Evolutionary conservation across 1,140 invertebrate genomes (phyloP).

Genomic region (Drosophila gunungcola): DNA sequence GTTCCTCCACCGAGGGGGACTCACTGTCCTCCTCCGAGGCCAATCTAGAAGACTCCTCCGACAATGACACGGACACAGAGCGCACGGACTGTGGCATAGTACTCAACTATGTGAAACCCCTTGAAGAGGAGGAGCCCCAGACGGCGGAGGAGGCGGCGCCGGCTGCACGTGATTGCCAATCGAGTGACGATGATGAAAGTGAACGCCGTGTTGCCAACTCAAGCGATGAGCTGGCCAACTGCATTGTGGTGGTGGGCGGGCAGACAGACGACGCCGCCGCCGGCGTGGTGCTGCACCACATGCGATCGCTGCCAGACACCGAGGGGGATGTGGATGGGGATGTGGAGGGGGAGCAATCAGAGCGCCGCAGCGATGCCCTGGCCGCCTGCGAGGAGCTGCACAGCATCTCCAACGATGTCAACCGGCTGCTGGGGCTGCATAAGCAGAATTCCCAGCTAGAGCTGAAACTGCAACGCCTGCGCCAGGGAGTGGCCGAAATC

Average conservation of each 20-base stretch:
- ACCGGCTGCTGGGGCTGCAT: conserved; percentile 72
- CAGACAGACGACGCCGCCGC: conserved; percentile 67
- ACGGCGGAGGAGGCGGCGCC: conserved; percentile 12
- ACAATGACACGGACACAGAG: conserved; percentile 86
- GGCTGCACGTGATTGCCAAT: conserved; percentile 53
- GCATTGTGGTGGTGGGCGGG: conserved; percentile 81
- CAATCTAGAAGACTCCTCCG: conserved; percentile 86
- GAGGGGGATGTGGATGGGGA: no score
- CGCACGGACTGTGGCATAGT: conserved; percentile 84
- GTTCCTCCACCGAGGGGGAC: conserved; percentile 88
- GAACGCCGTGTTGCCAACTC: conserved; percentile 77
- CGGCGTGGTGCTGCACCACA: conserved; percentile 71
- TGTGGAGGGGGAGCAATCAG: conserved; percentile 51
- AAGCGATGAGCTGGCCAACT: conserved; percentile 81
- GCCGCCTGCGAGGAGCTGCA: conserved; percentile 76
- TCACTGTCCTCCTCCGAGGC: conserved; percentile 85
- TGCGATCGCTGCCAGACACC: conserved; percentile 64
- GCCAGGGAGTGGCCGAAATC: conserved; percentile 78
- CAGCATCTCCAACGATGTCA: conserved; percentile 82
- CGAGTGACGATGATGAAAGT: conserved; percentile 71
- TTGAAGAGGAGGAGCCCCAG: conserved; percentile 33
- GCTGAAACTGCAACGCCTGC: conserved; percentile 74
- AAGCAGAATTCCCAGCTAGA: conserved; percentile 81
- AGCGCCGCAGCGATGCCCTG: conserved; percentile 59
- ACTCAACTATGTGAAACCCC: conserved; percentile 84